phyloP scores from a whole-genome alignment of 2,888 invertebrate genomes.

The Podabrus alpinus region DNA sequence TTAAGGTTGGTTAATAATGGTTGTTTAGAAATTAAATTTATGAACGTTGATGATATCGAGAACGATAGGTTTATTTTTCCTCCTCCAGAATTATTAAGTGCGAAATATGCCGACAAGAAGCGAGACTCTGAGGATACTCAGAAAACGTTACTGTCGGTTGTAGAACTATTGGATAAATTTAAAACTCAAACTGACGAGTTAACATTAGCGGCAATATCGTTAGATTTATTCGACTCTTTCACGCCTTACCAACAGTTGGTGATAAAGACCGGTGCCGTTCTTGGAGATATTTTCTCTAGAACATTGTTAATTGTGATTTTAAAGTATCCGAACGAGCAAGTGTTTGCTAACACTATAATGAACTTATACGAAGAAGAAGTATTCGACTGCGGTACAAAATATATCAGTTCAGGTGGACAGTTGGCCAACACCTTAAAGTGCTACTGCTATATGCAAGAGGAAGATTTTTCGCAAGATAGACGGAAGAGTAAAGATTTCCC shows the following conservation, averaged over 20 bases:
- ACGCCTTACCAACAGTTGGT: conserved; percentile 64
- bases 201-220: conserved; percentile 57
- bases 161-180: conserved; percentile 26
- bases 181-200: conserved; percentile 28
- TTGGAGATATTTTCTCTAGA: conserved; percentile 62
- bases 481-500: conserved; percentile 47
- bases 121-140: not conserved
- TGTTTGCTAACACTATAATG: conserved; percentile 59
- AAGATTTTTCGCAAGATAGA: conserved; percentile 27
- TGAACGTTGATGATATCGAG: conserved; percentile 48
- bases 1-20: conserved; percentile 59
- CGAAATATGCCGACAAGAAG: not conserved
- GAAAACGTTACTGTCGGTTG: conserved; percentile 15
- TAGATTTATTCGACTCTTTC: conserved; percentile 62
- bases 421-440: conserved; percentile 29
- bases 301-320: conserved; percentile 60
- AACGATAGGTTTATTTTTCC: conserved; percentile 55
- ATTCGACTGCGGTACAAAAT: conserved; percentile 58
- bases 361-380: conserved; percentile 61
- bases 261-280: conserved; percentile 63
- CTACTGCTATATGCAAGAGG: conserved; percentile 53
- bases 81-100: conserved; percentile 47
- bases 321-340: conserved; percentile 58
- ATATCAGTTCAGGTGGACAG: conserved; percentile 35
- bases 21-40: conserved; percentile 50